These are phyloP conservation scores for Ia io DNA, from an alignment of 2,113 vertebrate genomes.

Conservation along the genomic window DNA sequence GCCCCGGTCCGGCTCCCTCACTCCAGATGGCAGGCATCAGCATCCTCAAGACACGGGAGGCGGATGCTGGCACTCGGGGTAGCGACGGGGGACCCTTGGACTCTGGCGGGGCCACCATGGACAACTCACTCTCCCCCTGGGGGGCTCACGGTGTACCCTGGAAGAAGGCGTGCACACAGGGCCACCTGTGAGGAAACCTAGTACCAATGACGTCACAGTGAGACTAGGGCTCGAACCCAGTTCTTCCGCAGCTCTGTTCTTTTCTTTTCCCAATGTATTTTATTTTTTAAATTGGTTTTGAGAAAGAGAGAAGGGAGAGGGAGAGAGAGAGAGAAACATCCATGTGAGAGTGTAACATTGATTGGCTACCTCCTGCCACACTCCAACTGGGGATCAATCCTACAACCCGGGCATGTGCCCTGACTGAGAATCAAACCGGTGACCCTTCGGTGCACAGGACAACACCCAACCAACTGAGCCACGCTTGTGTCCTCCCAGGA, in stretches of 20 bases:
- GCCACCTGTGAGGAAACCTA: neutral
- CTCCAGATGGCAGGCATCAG: constrained; percentile 44
- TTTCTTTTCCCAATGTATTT: too few relatives aligned
- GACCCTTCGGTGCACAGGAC: too few relatives aligned
- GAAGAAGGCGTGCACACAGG: accelerated
- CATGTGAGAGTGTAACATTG: too few relatives aligned
- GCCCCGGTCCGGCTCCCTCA: constrained; percentile 21
- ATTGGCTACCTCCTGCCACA: too few relatives aligned
- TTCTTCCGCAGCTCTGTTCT: neutral
- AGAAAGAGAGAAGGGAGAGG: too few relatives aligned
- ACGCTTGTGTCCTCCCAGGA: too few relatives aligned
- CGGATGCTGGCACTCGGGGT: neutral
- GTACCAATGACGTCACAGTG: accelerated
- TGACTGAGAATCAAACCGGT: too few relatives aligned
- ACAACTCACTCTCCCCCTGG: neutral
- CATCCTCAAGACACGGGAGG: neutral
- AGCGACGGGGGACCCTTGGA: neutral
- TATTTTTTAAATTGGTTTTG: too few relatives aligned
- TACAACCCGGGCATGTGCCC: too few relatives aligned
- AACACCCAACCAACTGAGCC: too few relatives aligned
- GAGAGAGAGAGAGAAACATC: too few relatives aligned
- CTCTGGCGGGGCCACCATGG: accelerated
- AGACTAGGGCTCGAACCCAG: neutral
- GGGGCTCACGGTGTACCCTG: neutral
- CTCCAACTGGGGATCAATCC: too few relatives aligned